Base-by-base conservation (phyloP, 2,113 vertebrate species). In the Sylvia atricapilla region DNA sequence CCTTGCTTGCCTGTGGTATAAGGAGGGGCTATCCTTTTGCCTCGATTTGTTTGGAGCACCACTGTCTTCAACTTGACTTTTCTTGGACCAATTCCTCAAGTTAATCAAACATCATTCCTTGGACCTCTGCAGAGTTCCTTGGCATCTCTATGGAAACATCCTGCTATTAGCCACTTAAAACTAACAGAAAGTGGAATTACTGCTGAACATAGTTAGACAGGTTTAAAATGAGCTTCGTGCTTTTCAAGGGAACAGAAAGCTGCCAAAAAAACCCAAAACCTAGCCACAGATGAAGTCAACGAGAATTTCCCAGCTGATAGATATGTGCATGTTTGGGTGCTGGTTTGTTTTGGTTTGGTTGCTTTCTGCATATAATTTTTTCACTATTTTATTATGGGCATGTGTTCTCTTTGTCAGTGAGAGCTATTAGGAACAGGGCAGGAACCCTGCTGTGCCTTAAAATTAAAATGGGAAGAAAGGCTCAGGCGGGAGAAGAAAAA, bases 401-500 rank as follows among this genome's bases (percentile, higher is more conserved):
- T 69, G 72, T 90, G 60, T 69, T 74, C 69, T 67, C 94, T 94
- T 91, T 89, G 80, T 96, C 46, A 90, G 60, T 53, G 62, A 96
- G 77, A 86, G 53, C 87, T 93, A 85, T 94, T 94, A 96, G 84
- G 83, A 95, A 44, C 50, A 92, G 92, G 87, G 69, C 87, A 93
- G 90, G 55, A 96, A 85, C 77, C 87, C 80, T 94, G 77, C 60
- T 87, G 80, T 95, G 94, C 94, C 76, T 95, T 96, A 94, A 97
- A 97, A 95, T 96, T 96, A 96, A 82, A 95, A 73, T 0, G 22
- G 55, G 44, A 3, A 50, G 90, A 67, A 90, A 63, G 79, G 6
- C 69, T 92, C 35, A 83, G 47, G 27, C 20, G 13, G n/a, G 25
- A 82, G 41, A 75, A 87, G 64, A 33, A 84, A 83, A 88, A 70